phyloP scores from a whole-genome alignment of 2,888 invertebrate genomes.

The Spicauda simplicius region DNA sequence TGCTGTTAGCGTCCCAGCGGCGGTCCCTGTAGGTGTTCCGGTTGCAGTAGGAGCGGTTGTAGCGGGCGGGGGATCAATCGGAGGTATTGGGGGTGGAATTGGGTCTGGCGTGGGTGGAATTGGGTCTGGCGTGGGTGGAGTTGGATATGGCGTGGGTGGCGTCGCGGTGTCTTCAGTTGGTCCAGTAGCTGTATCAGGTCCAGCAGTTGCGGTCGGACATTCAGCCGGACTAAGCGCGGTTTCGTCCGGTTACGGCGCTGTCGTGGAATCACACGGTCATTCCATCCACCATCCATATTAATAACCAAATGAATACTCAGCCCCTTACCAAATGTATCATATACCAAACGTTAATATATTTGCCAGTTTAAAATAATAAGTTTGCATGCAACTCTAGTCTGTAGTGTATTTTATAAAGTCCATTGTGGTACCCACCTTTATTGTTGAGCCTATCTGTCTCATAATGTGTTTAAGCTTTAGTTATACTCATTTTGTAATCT shows the following conservation, averaged over 20 bases:
- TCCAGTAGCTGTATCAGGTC: slow-evolving; percentile 10
- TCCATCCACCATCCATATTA: slow-evolving; percentile 45
- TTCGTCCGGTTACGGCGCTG: slow-evolving; percentile 26
- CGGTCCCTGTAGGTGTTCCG: slow-evolving; percentile 68
- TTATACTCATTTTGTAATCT: slow-evolving; percentile 17
- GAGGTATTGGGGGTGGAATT: slow-evolving; percentile 39
- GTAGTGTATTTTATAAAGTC: slow-evolving; percentile 16
- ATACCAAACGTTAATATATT: slow-evolving; percentile 23
- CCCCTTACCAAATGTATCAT: slow-evolving; percentile 26
- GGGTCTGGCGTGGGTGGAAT: slow-evolving; percentile 5
- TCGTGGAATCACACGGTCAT: slow-evolving; percentile 45
- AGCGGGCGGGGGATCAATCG: slow-evolving; percentile 35
- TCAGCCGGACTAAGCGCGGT: not conserved
- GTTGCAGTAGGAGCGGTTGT: slow-evolving; percentile 55
- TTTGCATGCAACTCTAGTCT: slow-evolving; percentile 30
- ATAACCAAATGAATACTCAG: not conserved
- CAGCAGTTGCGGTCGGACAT: slow-evolving; percentile 8
- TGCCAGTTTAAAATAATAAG: slow-evolving; percentile 13
- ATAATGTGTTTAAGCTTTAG: slow-evolving; percentile 26
- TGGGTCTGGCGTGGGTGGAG: slow-evolving; percentile 22
- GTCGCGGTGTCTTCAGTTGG: slow-evolving; percentile 21
- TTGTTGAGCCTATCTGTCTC: not conserved
- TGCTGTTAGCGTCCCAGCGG: slow-evolving; percentile 69
- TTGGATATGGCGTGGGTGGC: slow-evolving; percentile 10
- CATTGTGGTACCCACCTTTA: slow-evolving; percentile 11